Evolutionary conservation across 2,113 vertebrate species (phyloP).

Genomic region (Psittacula cyanocephala): DNA sequence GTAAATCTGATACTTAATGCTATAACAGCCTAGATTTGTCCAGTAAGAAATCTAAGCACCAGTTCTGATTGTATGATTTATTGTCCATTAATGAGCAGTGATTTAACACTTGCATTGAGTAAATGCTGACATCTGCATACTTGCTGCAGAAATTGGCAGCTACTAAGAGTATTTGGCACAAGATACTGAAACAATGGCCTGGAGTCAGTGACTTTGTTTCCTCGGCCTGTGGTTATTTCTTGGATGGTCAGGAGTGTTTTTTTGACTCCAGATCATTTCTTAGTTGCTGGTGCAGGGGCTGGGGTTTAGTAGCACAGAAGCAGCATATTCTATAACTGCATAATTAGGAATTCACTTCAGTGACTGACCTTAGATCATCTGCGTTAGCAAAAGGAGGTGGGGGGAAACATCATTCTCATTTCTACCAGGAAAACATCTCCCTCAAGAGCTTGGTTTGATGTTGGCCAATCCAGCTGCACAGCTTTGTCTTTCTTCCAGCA

Average conservation of each 20-base stretch:
- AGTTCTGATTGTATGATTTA: not conserved
- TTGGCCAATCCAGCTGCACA: not conserved
- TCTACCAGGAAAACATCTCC: not conserved
- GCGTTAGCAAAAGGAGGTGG: not conserved
- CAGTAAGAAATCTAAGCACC: not conserved
- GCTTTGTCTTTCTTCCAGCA: slow-evolving; percentile 64
- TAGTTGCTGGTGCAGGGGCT: not conserved
- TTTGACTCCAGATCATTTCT: not conserved
- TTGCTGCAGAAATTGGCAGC: not conserved
- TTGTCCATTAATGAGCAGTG: not conserved
- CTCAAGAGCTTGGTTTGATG: not conserved
- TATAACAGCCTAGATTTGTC: not conserved
- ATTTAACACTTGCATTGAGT: not conserved
- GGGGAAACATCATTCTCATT: not conserved
- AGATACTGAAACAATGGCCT: not conserved
- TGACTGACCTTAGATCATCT: not conserved
- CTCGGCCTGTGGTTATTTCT: not conserved
- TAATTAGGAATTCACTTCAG: not conserved
- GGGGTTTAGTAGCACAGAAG: not conserved
- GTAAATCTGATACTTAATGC: not conserved
- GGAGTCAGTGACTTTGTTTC: not conserved
- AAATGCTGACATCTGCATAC: not conserved
- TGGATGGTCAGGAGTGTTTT: not conserved
- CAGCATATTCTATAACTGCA: not conserved
- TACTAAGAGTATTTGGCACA: not conserved